A percentile compares a stretch with the other conserved stretches of the same genome.
Conservation (phyloP, 2,113 vertebrate genomes). For the Athene cunicularia region DNA sequence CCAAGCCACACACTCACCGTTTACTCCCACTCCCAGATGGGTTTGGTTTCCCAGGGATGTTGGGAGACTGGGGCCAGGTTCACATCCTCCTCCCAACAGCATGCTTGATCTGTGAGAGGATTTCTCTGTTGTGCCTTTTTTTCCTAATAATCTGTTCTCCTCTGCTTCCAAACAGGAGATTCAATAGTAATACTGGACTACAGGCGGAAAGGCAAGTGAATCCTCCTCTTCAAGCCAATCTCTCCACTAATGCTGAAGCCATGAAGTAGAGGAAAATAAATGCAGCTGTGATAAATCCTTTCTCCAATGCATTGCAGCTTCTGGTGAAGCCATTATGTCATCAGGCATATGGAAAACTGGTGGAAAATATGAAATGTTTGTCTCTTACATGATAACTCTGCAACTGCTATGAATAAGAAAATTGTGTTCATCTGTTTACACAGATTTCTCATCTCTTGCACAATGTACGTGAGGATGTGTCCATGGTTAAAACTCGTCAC, state of each 20-base stretch:
- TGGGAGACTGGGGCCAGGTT: not conserved
- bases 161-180: slow-evolving; percentile 67
- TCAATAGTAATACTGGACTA: slow-evolving; percentile 29
- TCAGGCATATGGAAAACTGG: slow-evolving; percentile 34
- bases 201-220: slow-evolving; percentile 69
- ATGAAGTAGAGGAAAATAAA: slow-evolving; percentile 64
- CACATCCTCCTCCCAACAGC: not conserved
- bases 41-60: not conserved
- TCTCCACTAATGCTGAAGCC: slow-evolving; percentile 12
- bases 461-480: slow-evolving; percentile 4
- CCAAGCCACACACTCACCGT: not conserved
- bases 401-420: slow-evolving; percentile 37
- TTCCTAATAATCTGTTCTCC: not conserved
- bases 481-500: slow-evolving; percentile 28
- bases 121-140: not conserved
- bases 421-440: slow-evolving; percentile 37
- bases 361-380: slow-evolving; percentile 38
- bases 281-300: slow-evolving; percentile 26
- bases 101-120: not conserved
- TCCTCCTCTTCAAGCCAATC: not conserved
- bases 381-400: slow-evolving; percentile 13
- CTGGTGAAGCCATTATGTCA: slow-evolving; percentile 52
- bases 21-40: not conserved
- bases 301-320: slow-evolving; percentile 27
- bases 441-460: slow-evolving; percentile 47